Percentiles rank a stretch among this genome's conserved stretches.
phyloP scores from a whole-genome alignment of 1,140 invertebrate species.

The Hyles euphorbiae region DNA sequence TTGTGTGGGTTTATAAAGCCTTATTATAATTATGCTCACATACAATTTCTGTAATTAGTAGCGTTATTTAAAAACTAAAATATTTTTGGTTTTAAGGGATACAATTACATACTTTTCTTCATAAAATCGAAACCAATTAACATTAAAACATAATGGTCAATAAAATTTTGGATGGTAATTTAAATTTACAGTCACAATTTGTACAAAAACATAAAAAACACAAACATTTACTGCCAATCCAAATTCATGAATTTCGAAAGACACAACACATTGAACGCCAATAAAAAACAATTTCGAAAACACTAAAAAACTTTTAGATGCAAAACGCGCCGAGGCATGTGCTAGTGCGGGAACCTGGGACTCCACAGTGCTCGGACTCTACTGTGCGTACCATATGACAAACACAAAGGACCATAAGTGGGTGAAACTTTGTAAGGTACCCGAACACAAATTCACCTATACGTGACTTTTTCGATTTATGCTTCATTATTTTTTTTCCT shows the following conservation, averaged over 20 bases:
- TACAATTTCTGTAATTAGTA: not conserved
- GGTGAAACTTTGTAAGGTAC: slow-evolving; percentile 75
- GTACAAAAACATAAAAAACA: not conserved
- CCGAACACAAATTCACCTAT: slow-evolving; percentile 72
- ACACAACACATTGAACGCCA: slow-evolving; percentile 1
- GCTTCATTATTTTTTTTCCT: slow-evolving; percentile 24
- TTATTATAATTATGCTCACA: slow-evolving; percentile 1
- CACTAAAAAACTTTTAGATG: not conserved
- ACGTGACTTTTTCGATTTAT: slow-evolving; percentile 29
- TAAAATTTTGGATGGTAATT: too few relatives aligned
- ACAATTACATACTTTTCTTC: not conserved
- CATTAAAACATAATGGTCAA: too few relatives aligned
- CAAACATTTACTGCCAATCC: slow-evolving; percentile 12
- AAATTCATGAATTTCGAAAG: slow-evolving; percentile 3
- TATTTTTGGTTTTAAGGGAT: not conserved
- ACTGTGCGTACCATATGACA: slow-evolving; percentile 53
- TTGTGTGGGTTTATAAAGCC: slow-evolving; percentile 73
- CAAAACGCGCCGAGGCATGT: slow-evolving; percentile 3
- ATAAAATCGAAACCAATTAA: too few relatives aligned
- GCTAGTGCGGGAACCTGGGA: slow-evolving; percentile 6
- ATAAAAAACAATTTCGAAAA: not conserved
- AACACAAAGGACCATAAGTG: slow-evolving; percentile 51
- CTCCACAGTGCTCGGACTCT: slow-evolving; percentile 43
- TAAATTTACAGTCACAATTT: too few relatives aligned
- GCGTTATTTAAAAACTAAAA: not conserved